phyloP scores from a whole-genome alignment of 2,888 invertebrate genomes.

The Metalampra italica region DNA sequence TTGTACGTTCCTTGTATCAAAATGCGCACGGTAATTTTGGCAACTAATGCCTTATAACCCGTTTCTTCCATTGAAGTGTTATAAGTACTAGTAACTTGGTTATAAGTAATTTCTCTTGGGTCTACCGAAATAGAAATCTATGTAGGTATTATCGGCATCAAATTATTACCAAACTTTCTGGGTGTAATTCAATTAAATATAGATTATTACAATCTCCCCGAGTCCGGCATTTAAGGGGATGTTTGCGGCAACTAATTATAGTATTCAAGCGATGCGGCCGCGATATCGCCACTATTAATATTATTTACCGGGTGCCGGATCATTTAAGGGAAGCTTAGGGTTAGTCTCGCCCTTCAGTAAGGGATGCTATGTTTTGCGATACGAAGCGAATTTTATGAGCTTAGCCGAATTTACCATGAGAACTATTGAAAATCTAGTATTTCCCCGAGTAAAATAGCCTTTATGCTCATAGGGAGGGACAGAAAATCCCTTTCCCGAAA shows the following conservation, averaged over 20 bases:
- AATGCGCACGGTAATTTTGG: too few species aligned
- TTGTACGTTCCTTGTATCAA: too few species aligned
- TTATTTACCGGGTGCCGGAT: slow-evolving; percentile 26
- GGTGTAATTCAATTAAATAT: neutral
- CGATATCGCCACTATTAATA: slow-evolving; percentile 27
- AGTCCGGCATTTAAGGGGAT: neutral
- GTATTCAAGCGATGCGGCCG: slow-evolving; percentile 17
- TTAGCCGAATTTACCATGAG: neutral
- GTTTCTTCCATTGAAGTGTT: too few species aligned
- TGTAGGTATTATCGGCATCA: neutral
- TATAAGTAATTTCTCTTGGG: too few species aligned
- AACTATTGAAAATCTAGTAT: too few species aligned
- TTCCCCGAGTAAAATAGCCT: neutral
- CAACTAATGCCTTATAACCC: too few species aligned
- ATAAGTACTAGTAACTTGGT: too few species aligned
- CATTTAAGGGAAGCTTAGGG: slow-evolving; percentile 19
- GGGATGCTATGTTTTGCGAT: neutral
- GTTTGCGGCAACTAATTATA: slow-evolving; percentile 17
- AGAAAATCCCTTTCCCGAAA: too few species aligned
- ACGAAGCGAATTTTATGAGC: neutral
- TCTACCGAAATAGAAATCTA: neutral
- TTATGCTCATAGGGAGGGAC: neutral
- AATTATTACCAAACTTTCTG: slow-evolving; percentile 1
- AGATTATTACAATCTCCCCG: neutral
- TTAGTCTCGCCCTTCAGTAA: slow-evolving; percentile 1